phyloP scores from a whole-genome alignment of 2,888 invertebrate species.

The Eristalis tenax region DNA sequence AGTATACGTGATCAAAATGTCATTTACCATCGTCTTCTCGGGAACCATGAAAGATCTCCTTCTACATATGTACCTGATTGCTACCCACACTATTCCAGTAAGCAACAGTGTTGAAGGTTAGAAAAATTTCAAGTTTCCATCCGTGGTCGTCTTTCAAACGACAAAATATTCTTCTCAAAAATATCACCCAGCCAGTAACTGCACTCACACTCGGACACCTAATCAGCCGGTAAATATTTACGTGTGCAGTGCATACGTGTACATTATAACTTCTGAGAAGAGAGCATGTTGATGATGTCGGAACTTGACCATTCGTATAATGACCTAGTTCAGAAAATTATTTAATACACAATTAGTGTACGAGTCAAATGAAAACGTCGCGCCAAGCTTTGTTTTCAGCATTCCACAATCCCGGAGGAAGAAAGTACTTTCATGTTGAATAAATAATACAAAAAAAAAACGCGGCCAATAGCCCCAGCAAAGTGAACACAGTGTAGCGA shows the following conservation, averaged over 20 bases:
- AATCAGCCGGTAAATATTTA: conserved; percentile 70
- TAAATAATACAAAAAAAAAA: conserved; percentile 65
- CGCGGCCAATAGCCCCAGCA: conserved; percentile 61
- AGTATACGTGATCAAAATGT: conserved; percentile 11
- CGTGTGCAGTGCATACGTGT: conserved; percentile 59
- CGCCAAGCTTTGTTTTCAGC: conserved; percentile 22
- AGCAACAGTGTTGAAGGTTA: neutral
- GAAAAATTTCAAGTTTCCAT: conserved; percentile 32
- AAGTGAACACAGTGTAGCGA: conserved; percentile 1
- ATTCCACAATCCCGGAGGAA: conserved; percentile 30
- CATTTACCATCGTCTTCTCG: neutral
- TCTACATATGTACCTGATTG: neutral
- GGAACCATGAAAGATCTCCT: neutral
- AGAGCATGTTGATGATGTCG: conserved; percentile 16
- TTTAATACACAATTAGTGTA: conserved; percentile 43
- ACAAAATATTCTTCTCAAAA: conserved; percentile 20
- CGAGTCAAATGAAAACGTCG: conserved; percentile 32
- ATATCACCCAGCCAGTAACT: conserved; percentile 7
- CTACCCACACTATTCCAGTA: neutral
- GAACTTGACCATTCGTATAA: conserved; percentile 40
- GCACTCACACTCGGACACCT: conserved; percentile 10
- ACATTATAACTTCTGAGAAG: neutral
- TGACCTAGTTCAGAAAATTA: conserved; percentile 64
- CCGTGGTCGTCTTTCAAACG: conserved; percentile 3
- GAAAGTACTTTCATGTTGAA: conserved; percentile 47